Conservation (phyloP, 2,888 invertebrate species). For the Drosophila lacicola region DNA sequence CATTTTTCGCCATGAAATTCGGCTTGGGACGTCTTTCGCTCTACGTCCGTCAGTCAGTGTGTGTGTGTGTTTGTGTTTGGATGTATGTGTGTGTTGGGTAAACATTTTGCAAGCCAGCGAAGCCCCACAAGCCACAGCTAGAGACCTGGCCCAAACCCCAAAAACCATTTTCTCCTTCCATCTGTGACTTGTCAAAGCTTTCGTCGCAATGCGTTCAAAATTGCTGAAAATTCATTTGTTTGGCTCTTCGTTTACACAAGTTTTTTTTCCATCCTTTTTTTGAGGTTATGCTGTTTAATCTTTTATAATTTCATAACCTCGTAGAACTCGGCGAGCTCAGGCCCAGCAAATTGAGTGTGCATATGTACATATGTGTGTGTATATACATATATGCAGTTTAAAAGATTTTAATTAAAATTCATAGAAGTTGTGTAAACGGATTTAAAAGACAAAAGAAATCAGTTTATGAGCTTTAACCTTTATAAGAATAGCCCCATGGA, state of each 20-base stretch:
- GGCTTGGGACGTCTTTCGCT: constrained; percentile 55
- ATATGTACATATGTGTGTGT: no score
- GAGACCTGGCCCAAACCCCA: constrained; percentile 4
- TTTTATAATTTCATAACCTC: background rate
- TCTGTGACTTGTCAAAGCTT: constrained; percentile 34
- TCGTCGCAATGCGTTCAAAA: constrained; percentile 49
- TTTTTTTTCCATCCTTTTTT: background rate
- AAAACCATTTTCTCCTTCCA: constrained; percentile 2
- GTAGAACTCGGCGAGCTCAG: background rate
- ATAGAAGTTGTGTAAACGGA: background rate
- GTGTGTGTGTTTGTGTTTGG: constrained; percentile 1
- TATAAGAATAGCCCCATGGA: background rate
- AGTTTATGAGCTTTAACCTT: background rate
- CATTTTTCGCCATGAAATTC: constrained; percentile 79
- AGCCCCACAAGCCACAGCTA: constrained; percentile 58
- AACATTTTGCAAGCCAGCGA: constrained; percentile 62
- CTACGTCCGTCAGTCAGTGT: constrained; percentile 26
- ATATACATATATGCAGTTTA: no score
- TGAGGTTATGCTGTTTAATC: background rate
- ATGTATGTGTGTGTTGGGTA: constrained; percentile 51
- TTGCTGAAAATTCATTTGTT: constrained; percentile 41
- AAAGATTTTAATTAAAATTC: background rate
- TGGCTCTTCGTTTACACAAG: constrained; percentile 6
- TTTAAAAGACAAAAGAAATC: background rate
- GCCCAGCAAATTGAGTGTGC: background rate